These are phyloP conservation scores for Hemicrepidius hirtus DNA, from an alignment of 2,888 invertebrate genomes.

Conservation along the genomic window DNA sequence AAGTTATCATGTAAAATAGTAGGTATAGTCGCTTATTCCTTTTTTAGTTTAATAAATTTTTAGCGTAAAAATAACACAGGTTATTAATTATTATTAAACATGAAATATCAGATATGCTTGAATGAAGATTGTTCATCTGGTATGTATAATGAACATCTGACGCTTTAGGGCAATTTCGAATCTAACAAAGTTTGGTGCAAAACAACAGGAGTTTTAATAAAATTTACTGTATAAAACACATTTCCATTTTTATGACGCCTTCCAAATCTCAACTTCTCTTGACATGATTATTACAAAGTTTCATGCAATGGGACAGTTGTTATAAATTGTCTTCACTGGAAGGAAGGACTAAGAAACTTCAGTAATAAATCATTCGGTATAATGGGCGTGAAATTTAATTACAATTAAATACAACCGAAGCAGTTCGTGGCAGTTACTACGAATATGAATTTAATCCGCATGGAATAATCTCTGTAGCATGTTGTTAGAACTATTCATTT, in stretches of 20 bases:
- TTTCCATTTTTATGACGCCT: constrained; percentile 36
- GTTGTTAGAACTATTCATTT: constrained; percentile 3
- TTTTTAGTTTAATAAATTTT: no score
- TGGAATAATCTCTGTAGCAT: constrained; percentile 12
- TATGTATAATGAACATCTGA: constrained; percentile 54
- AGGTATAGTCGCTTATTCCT: no score
- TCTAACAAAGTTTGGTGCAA: constrained; percentile 47
- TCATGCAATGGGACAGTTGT: constrained; percentile 54
- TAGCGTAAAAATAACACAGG: constrained; percentile 18
- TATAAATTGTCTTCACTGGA: constrained; percentile 65
- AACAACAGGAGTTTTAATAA: constrained; percentile 29
- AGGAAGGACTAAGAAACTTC: constrained; percentile 63
- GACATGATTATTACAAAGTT: constrained; percentile 45
- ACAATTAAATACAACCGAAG: constrained; percentile 67
- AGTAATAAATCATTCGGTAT: constrained; percentile 66
- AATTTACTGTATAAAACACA: constrained; percentile 36
- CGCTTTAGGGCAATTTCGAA: constrained; percentile 50
- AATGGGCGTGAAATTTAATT: constrained; percentile 68
- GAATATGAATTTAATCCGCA: constrained; percentile 55
- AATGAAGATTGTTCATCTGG: constrained; percentile 54
- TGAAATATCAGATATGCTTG: constrained; percentile 54
- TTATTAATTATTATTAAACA: constrained; percentile 54
- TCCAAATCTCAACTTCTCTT: constrained; percentile 35
- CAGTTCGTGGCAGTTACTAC: constrained; percentile 56
- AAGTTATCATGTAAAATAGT: no score